phyloP scores from a whole-genome alignment of 2,113 vertebrate genomes.

The Macroglossus sobrinus region DNA sequence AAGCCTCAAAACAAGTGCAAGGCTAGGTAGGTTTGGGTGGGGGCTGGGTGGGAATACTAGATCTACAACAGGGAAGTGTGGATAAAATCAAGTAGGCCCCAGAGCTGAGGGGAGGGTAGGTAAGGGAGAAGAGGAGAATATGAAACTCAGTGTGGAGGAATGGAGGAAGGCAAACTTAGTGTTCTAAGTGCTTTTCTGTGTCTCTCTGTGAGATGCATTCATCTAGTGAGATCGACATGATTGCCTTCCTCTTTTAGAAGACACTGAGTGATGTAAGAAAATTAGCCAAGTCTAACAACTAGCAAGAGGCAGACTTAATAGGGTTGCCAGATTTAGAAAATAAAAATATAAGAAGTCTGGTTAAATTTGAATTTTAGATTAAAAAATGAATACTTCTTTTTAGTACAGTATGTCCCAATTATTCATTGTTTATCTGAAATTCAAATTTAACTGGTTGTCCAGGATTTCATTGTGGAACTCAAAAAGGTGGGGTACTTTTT shows the following conservation, averaged over 20 bases:
- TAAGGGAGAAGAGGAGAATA: neutral
- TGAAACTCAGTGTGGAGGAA: neutral
- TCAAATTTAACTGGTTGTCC: neutral
- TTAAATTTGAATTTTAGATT: constrained; percentile 21
- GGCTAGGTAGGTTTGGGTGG: neutral
- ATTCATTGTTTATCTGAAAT: neutral
- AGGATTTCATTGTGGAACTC: neutral
- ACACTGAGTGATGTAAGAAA: neutral
- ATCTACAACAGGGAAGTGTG: neutral
- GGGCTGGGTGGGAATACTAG: neutral
- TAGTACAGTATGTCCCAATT: neutral
- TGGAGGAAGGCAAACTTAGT: neutral
- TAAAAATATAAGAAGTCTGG: neutral
- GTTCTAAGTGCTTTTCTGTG: neutral
- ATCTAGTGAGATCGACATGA: neutral
- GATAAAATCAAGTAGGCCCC: neutral
- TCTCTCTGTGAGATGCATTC: neutral
- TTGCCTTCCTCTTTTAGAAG: neutral
- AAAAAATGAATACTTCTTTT: neutral
- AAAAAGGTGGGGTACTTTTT: neutral
- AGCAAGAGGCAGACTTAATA: neutral
- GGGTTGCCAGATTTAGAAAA: neutral
- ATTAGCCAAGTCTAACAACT: neutral
- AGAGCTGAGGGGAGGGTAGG: neutral
- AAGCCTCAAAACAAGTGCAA: neutral